Base-by-base conservation (phyloP, 2,888 invertebrate species). In the Drosophila anomelani region DNA sequence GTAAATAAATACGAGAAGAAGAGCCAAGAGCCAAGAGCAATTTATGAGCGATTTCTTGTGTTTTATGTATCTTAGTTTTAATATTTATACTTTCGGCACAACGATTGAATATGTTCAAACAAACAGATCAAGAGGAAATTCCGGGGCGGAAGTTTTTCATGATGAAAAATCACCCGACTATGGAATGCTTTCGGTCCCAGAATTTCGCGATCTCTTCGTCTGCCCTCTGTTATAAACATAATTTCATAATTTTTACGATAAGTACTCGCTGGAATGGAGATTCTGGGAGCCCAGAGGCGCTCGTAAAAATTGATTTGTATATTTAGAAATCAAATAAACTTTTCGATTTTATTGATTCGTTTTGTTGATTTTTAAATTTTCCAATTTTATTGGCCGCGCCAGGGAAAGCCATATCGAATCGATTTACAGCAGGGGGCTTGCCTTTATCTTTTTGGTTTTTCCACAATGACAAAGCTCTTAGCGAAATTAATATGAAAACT, bases 231-330 rank as follows among this genome's bases (percentile, higher is more conserved):
- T 34, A 49, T 66, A 56, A 55, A 71, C 76, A 81, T 84, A 78
- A 86, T 84, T 84, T 80, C 74, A 81, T 84, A 78, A 81, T 80
- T 84, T 86, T 84, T 84, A 81, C 79, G 82, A 84, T 78, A 77
- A 53, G 66, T 66, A 74, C 61, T 71, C 56, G 66, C 12, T n/a
- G 29, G 38, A 47, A 47, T 47, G 66, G 58, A 58, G 58, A 41
- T 64, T 69, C 68, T 55, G 47, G 68, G 26, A 70, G 69, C 44
- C 44, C 58, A 59, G 26, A 26, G 29, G n/a, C 57, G 72, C 60
- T 57, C 73, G 79, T 85, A 70, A 79, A 80, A 87, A 75, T 72
- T 80, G 79, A 87, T 87, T 84, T 84, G 87, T 84, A 77, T 84
- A 85, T 87, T 87, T 84, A 79, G 85, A 77, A 67, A 70, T 73